phyloP scores from a whole-genome alignment of 2,888 invertebrate species.

The Icerya purchasi region DNA sequence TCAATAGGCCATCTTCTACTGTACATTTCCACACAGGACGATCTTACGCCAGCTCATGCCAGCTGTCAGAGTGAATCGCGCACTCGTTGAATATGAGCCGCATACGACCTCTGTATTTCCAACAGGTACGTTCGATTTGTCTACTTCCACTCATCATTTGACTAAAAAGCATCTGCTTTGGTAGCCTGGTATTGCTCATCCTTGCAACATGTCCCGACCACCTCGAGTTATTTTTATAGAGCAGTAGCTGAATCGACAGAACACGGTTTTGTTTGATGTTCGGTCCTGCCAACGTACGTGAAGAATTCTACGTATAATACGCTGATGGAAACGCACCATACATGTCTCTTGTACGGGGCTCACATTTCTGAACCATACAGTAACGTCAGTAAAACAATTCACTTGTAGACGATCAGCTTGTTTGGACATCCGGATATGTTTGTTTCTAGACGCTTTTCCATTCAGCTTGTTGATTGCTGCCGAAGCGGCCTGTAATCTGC shows the following conservation, averaged over 20 bases:
- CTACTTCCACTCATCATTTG: background rate
- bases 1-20: background rate
- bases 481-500: background rate
- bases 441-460: background rate
- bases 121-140: background rate
- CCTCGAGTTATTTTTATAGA: background rate
- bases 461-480: background rate
- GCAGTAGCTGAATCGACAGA: background rate
- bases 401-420: background rate
- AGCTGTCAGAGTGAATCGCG: background rate
- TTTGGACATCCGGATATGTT: background rate
- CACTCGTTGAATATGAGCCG: background rate
- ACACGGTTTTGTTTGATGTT: background rate
- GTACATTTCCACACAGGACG: background rate
- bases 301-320: background rate
- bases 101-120: background rate
- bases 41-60: background rate
- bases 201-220: too few relatives aligned
- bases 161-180: background rate
- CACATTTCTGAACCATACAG: background rate
- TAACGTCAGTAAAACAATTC: background rate
- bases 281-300: background rate
- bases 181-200: background rate
- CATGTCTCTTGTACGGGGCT: background rate
- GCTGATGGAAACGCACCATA: background rate